Evolutionary conservation across 2,113 vertebrate genomes (phyloP), one percentile per base, ranked within the genome.

Genomic region (Gymnobelideus leadbeateri): DNA sequence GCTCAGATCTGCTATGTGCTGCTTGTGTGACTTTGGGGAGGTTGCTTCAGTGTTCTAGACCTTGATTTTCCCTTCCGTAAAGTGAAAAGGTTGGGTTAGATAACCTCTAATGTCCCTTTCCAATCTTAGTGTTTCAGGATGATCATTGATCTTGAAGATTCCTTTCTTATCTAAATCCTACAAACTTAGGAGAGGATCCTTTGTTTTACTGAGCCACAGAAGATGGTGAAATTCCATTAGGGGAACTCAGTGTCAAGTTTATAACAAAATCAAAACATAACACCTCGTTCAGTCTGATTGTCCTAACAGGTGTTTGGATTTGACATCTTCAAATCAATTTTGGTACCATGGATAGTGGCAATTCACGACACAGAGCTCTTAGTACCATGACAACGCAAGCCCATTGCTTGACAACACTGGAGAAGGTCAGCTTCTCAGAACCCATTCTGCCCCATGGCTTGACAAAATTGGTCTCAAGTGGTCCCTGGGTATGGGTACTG

Each of bases 221-320:
- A 54, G 89, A 91, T 11, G 11, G 55, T 77, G 95, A 90, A 49
- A 26, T 91, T 54, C 89, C 94, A 46, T 96, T 96, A 91, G 49
- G 9, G 57, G 16, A 91, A 53, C 0, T 7, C 68, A 49, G 89
- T 77, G 50, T 92, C 57, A 84, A 91, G 21, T 43, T n/a, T 14
- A 52, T 93, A 91, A 92, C 68, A 96, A 94, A 96, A 95, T 21
- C 51, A 25, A 96, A 95, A 16, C 77, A n/a, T 51, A 37, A 96
- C 91, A 92, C 91, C 93, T 93, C 95, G 96, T 94, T 94, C 43
- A 31, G 91, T 51, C 91, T 55, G 93, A 52, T 91, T 43, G 77
- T 43, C 6, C 26, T 92, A 61, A 94, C 68, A 53, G 51, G n/a
- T 96, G 77, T 92, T 96, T 95, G 92, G 57, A 95, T 90, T 95